phyloP scores from a whole-genome alignment of 2,888 invertebrate species.

The Hyppa rectilinea region DNA sequence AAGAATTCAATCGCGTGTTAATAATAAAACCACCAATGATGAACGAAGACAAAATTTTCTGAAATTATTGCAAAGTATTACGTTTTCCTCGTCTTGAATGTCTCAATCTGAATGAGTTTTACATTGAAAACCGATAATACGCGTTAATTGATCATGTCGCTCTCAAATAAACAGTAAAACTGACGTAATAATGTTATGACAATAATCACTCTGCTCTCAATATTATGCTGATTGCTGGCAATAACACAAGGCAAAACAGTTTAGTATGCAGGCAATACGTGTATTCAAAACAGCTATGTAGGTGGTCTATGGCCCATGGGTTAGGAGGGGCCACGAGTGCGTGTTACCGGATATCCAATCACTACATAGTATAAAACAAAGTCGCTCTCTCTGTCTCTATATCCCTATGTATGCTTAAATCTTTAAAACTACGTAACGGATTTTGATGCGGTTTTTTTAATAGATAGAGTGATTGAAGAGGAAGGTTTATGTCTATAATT shows the following conservation, averaged over 20 bases:
- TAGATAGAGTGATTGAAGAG: too few species aligned
- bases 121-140: constrained; percentile 12
- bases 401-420: too few species aligned
- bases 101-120: not conserved
- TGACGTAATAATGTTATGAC: not conserved
- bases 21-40: constrained; percentile 3
- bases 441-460: too few species aligned
- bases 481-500: too few species aligned
- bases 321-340: constrained; percentile 6
- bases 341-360: constrained; percentile 13
- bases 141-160: constrained; percentile 6
- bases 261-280: not conserved
- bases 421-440: too few species aligned
- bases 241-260: not conserved
- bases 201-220: not conserved
- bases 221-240: not conserved
- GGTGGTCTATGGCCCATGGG: not conserved
- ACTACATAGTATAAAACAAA: too few species aligned
- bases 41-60: not conserved
- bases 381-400: too few species aligned
- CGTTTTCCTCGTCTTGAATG: not conserved
- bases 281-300: constrained; percentile 3
- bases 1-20: not conserved
- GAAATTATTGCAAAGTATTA: not conserved
- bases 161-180: not conserved